phyloP scores from a whole-genome alignment of 2,797 vertebrate genomes.

The Oreochromis mossambicus region DNA sequence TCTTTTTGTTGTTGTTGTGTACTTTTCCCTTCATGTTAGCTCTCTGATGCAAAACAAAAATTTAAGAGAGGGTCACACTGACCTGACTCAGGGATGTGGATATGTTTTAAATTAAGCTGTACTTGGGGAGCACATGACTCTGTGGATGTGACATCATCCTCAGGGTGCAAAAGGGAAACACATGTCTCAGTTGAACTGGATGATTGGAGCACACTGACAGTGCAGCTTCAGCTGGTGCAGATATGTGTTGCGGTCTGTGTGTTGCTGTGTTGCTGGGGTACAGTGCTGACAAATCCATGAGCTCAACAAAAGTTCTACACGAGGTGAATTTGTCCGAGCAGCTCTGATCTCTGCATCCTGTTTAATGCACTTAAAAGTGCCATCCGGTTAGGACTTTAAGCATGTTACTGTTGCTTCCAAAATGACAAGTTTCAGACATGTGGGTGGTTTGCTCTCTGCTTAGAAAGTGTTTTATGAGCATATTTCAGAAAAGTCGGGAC shows the following conservation, averaged over 20 bases:
- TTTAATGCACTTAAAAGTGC: neutral
- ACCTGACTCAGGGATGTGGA: conserved; percentile 32
- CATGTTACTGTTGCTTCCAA: neutral
- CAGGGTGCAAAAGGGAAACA: conserved; percentile 69
- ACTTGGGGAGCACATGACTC: conserved; percentile 60
- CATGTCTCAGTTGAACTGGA: conserved; percentile 46
- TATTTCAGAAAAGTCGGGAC: neutral
- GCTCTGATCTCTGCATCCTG: neutral
- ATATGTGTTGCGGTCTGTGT: conserved; percentile 15
- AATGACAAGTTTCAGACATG: neutral
- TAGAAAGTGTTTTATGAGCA: neutral
- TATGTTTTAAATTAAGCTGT: conserved; percentile 62
- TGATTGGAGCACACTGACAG: conserved; percentile 37
- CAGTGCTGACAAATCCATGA: conserved; percentile 5
- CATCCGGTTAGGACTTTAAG: neutral
- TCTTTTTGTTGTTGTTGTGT: neutral
- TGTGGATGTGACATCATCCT: conserved; percentile 72
- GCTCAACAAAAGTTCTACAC: conserved; percentile 17
- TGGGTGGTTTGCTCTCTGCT: neutral
- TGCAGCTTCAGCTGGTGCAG: conserved; percentile 32
- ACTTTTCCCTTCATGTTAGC: neutral
- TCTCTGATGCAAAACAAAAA: neutral
- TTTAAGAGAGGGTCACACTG: neutral
- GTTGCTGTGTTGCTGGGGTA: conserved; percentile 25
- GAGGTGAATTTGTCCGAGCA: neutral